Evolutionary conservation across 2,888 invertebrate genomes (phyloP), one percentile per base, ranked within the genome.

Genomic region (Eupithecia dodoneata): DNA sequence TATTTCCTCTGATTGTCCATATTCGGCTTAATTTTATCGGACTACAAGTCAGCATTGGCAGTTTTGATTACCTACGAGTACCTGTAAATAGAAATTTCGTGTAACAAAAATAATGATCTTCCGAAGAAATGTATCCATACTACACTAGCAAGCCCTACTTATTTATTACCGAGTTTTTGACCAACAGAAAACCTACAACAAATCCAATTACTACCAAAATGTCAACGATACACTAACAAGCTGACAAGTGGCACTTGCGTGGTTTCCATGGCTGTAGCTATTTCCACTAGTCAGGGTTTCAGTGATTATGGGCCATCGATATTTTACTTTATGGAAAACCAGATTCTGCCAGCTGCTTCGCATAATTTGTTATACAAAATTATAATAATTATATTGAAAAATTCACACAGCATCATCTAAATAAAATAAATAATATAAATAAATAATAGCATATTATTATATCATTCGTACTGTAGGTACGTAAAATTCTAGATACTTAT

Each of bases 261-360:
- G 67, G 67, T 45, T 69, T 69, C 67, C n/a, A 44, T 69, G 44
- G 67, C 9, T n/a, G n/a, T 67, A 67, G 67, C 67, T 67, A 67
- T 67, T 70, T 42, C 41, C 15, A 66, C 9, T n/a, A 69, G 45
- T n/a, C 4, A 70, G 70, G 12, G 47, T 47, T 47, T 70, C 70
- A 47, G 30, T 59, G 7, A 52, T 75, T 71, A 75, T 75, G 9
- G 49, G 47, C 63, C 42, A 74, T 65, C 70, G 63, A 73, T 73
- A 71, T 71, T 73, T 72, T 76, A 65, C 66, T 76, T 70, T 72
- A 73, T n/a, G 30, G 41, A 15, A 6, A 66, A 66, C 42, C 2
- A 3, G 1, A 30, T 59, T 59, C 4, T 18, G 9, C 18, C 30
- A 10, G 9, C 3, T 13, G 15, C 13, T 49, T 49, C 4, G 4